Percentiles rank a stretch among this genome's conserved stretches.
Evolutionary conservation across 1,140 invertebrate genomes (phyloP).

Genomic region (Pentalonia nigronervosa): DNA sequence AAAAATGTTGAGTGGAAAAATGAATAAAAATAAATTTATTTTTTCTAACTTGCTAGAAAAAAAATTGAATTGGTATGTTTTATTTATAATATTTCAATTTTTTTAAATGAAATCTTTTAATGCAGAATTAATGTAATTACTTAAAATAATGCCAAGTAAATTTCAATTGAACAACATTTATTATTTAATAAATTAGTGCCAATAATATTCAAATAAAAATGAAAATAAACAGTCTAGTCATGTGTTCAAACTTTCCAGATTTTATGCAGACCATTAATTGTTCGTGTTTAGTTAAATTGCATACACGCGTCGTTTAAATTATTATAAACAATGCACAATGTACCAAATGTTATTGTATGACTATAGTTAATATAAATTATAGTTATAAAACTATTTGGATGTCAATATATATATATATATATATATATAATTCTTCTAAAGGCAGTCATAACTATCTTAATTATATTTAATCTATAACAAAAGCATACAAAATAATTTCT

Average conservation of each 20-base stretch:
- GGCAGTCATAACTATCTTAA: background rate
- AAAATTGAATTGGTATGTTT: background rate
- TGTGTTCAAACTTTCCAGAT: slow-evolving; percentile 5
- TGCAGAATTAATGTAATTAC: background rate
- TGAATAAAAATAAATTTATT: background rate
- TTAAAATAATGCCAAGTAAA: background rate
- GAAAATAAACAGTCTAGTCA: slow-evolving; percentile 30
- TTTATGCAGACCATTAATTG: slow-evolving; percentile 25
- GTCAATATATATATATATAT: background rate
- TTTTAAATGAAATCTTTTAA: background rate
- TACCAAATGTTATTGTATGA: background rate
- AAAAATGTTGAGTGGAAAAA: background rate
- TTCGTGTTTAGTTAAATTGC: background rate
- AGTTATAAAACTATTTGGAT: too few species aligned
- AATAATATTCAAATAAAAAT: slow-evolving; percentile 26
- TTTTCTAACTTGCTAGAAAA: background rate
- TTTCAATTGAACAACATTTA: background rate
- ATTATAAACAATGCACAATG: background rate
- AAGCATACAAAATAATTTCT: background rate
- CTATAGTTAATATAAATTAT: background rate
- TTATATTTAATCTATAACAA: background rate
- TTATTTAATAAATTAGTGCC: background rate
- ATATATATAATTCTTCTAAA: background rate
- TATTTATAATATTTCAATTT: background rate
- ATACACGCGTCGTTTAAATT: background rate